Evolutionary conservation across 2,797 vertebrate genomes (phyloP).

Genomic region (Nannoperca australis): DNA sequence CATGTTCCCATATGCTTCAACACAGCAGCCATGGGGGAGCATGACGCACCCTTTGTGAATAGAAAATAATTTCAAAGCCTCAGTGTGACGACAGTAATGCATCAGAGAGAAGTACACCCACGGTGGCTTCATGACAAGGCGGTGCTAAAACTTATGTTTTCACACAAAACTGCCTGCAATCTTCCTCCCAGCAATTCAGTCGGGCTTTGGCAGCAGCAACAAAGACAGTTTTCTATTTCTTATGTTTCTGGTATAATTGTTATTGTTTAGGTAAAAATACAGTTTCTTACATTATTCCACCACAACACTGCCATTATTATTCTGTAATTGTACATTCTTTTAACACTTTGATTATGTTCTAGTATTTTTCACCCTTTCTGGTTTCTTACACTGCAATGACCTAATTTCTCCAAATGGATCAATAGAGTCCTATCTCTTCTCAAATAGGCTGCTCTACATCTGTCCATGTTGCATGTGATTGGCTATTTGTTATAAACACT

Average conservation of each 20-base stretch:
- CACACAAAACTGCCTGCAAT: neutral
- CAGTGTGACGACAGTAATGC: constrained; percentile 29
- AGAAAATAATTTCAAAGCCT: constrained; percentile 23
- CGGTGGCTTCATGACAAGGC: neutral
- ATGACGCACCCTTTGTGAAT: constrained; percentile 16
- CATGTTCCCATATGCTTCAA: constrained; percentile 1
- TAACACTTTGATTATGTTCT: neutral
- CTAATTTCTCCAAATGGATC: constrained; percentile 29
- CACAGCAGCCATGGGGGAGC: constrained; percentile 11
- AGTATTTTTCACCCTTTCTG: neutral
- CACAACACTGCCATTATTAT: neutral
- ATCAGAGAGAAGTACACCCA: constrained; percentile 30
- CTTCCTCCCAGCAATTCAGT: neutral
- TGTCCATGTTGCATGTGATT: neutral
- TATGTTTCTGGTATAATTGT: neutral
- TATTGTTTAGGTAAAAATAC: neutral
- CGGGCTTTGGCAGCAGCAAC: neutral
- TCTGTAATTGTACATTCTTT: neutral
- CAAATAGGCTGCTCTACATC: constrained; percentile 15
- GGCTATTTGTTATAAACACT: constrained; percentile 13
- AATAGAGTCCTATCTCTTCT: constrained; percentile 32
- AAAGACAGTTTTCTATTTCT: neutral
- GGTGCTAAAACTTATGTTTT: constrained; percentile 38
- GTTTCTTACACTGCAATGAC: constrained; percentile 10
- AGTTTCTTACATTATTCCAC: neutral